Conservation (phyloP, 2,797 vertebrate genomes). For the Tamandua tetradactyla region DNA sequence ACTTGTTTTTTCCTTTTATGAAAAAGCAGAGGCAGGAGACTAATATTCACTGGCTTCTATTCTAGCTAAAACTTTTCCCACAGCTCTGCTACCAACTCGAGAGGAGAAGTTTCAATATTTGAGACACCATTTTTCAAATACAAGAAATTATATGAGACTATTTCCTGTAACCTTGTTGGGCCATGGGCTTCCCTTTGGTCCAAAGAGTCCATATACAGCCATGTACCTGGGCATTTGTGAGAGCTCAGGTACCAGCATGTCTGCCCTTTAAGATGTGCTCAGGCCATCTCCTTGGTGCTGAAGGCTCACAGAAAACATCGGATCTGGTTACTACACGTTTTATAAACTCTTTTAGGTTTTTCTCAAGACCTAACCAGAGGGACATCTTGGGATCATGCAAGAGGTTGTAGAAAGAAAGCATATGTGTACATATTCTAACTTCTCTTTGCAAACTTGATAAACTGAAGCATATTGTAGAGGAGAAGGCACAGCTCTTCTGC, state of each 20-base stretch:
- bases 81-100: slow-evolving; percentile 66
- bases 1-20: slow-evolving; percentile 60
- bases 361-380: slow-evolving; percentile 68
- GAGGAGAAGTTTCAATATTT: slow-evolving; percentile 70
- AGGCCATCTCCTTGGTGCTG: slow-evolving; percentile 64
- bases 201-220: slow-evolving; percentile 49
- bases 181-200: slow-evolving; percentile 44
- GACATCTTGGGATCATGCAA: slow-evolving; percentile 56
- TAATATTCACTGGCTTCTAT: slow-evolving; percentile 55
- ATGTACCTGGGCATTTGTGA: slow-evolving; percentile 33
- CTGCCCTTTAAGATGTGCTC: slow-evolving; percentile 66
- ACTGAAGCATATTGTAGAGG: background rate
- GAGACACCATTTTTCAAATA: slow-evolving; percentile 59
- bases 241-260: slow-evolving; percentile 51
- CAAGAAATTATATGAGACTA: background rate
- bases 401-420: slow-evolving; percentile 60
- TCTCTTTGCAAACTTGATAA: background rate
- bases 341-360: slow-evolving; percentile 55
- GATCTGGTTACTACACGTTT: slow-evolving; percentile 14
- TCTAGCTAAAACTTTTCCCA: slow-evolving; percentile 77
- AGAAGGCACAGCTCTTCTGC: background rate
- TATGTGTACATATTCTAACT: background rate
- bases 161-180: slow-evolving; percentile 59
- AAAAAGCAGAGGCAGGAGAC: slow-evolving; percentile 60
- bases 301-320: slow-evolving; percentile 70